phyloP scores from a whole-genome alignment of 2,888 invertebrate genomes.

The Noctua comes region DNA sequence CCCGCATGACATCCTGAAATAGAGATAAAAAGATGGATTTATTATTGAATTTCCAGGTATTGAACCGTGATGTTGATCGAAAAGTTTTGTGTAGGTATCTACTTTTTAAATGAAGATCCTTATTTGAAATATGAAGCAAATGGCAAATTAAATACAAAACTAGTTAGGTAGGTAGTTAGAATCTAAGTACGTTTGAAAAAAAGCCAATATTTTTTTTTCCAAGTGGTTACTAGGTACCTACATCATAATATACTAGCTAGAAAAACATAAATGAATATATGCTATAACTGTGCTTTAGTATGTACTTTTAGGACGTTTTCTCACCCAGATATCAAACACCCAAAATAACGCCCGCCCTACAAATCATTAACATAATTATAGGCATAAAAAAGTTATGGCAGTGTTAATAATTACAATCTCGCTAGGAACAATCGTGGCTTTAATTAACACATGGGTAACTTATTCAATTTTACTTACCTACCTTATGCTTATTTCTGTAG shows the following conservation, averaged over 20 bases:
- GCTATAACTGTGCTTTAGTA: background rate
- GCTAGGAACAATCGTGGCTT: background rate
- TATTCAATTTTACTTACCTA: background rate
- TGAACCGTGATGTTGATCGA: background rate
- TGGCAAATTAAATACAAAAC: too few relatives aligned
- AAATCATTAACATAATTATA: background rate
- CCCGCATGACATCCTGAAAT: slow-evolving; percentile 89
- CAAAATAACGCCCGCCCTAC: background rate
- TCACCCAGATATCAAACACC: background rate
- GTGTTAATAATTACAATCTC: background rate
- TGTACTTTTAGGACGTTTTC: background rate
- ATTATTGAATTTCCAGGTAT: background rate
- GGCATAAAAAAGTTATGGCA: background rate
- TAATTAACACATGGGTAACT: too few relatives aligned
- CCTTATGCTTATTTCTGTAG: background rate
- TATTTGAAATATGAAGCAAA: background rate
- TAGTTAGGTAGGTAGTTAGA: background rate
- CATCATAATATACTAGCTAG: background rate
- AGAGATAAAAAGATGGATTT: background rate
- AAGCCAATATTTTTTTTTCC: background rate
- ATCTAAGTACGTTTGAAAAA: background rate
- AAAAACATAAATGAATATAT: background rate
- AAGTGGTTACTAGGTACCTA: background rate
- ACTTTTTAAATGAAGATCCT: background rate
- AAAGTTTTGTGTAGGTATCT: background rate